Percentiles rank a stretch among this genome's conserved stretches.
phyloP scores from a whole-genome alignment of 2,113 vertebrate species.

The Rhombomys opimus region DNA sequence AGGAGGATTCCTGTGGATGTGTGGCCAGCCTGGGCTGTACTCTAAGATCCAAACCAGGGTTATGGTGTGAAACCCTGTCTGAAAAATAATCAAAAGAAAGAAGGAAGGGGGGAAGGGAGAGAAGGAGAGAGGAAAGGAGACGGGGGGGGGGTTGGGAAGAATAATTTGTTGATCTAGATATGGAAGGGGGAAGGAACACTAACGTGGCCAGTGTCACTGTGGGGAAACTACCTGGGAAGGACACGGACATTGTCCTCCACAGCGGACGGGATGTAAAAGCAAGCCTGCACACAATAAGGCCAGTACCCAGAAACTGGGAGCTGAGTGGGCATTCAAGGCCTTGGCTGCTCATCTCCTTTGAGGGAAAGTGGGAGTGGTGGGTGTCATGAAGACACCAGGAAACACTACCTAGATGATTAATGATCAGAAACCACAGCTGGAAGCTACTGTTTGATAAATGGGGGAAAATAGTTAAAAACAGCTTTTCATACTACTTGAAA shows the following conservation, averaged over 20 bases:
- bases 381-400: background rate
- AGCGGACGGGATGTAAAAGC: background rate
- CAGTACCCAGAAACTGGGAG: background rate
- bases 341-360: background rate
- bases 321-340: background rate
- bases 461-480: background rate
- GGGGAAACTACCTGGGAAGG: background rate
- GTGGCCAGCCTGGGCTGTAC: background rate
- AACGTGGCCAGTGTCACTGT: background rate
- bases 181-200: background rate
- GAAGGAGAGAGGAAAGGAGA: too few relatives aligned
- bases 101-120: fast-evolving
- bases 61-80: background rate
- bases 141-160: background rate
- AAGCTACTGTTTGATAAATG: background rate
- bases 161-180: background rate
- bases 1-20: background rate
- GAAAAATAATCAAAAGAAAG: background rate
- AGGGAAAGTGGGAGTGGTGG: background rate
- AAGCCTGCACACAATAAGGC: background rate
- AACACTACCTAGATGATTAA: background rate
- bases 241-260: background rate
- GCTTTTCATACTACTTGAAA: background rate
- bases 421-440: background rate
- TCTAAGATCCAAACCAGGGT: background rate